Base-by-base conservation (phyloP, 2,888 invertebrate species). In the Drosophila robusta region DNA sequence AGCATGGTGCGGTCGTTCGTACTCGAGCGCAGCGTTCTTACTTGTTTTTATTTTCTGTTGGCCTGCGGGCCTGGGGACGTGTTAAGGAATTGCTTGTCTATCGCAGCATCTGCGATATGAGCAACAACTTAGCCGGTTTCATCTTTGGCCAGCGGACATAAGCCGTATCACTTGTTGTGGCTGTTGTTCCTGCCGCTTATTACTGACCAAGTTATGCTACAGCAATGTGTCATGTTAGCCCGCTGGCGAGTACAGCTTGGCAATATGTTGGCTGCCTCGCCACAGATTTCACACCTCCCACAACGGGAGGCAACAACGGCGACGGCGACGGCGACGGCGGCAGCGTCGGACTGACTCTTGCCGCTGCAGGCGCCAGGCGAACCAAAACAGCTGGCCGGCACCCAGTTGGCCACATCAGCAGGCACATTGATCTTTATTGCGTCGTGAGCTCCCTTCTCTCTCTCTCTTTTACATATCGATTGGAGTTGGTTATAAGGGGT, bases 201-300 rank as follows among this genome's bases (percentile, higher is more conserved):
- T 78, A 78, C 70, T 85, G 85, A 79, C 84, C 87, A 87, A 87
- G 82, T 84, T 84, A 77, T 79, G 70, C 67, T 75, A 78, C 85
- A 81, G 70, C 85, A 69, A 86, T 80, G 78, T 82, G 82, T 86
- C 84, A 83, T 82, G 82, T 82, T 71, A 60, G 47, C 66, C 75
- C 78, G 68, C 57, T 68, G 78, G 83, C 84, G 45, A 62, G 61
- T 46, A 49, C 49, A 62, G 29, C 71, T 55, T 63, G 69, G 66
- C 77, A 71, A 71, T 67, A 68, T 73, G 67, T 49, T 70, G 66
- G 46, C 39, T 50, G 50, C 41, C 49, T 49, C 14, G 46, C 32
- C 57, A 61, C 62, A 54, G n/a, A 70, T 74, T 83, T 83, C 83
- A 81, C 83, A 83, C 83, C 83, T 83, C 86, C 87, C 87, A 84